A percentile compares a stretch with the other conserved stretches of the same genome.
Evolutionary conservation across 2,797 vertebrate species (phyloP).

Genomic region (Peromyscus melanophrys): DNA sequence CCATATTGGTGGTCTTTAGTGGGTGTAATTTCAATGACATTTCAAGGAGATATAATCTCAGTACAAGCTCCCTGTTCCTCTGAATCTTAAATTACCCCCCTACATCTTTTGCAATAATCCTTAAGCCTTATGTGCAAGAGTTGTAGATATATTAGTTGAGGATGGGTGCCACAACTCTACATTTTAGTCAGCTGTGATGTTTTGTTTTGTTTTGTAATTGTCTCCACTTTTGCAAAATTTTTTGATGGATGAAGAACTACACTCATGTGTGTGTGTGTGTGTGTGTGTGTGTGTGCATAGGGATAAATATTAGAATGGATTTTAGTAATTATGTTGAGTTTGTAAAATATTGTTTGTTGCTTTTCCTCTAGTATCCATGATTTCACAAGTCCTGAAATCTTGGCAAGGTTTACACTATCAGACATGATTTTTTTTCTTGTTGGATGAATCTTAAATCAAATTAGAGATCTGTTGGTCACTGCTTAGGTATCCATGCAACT

Average conservation of each 20-base stretch:
- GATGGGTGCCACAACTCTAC: neutral
- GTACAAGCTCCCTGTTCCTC: too few species aligned
- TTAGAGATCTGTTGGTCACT: neutral
- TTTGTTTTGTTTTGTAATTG: neutral
- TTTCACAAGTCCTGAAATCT: neutral
- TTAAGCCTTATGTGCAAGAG: neutral
- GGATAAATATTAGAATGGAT: neutral
- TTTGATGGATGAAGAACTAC: neutral
- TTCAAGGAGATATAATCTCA: neutral
- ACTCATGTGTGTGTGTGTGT: too few species aligned
- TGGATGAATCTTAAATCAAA: neutral
- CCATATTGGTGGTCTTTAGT: neutral
- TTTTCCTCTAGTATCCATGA: neutral
- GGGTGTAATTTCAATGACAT: neutral
- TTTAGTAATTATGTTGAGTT: too few species aligned
- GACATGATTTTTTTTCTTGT: neutral
- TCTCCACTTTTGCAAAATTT: neutral
- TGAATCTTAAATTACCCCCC: neutral
- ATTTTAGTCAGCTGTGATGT: neutral
- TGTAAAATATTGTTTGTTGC: neutral
- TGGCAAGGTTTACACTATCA: neutral
- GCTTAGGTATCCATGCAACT: neutral
- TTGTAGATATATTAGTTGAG: neutral
- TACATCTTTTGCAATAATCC: neutral
- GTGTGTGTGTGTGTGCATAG: neutral